Base-by-base conservation (phyloP, 2,797 vertebrate genomes). In the Danio kyathit region DNA sequence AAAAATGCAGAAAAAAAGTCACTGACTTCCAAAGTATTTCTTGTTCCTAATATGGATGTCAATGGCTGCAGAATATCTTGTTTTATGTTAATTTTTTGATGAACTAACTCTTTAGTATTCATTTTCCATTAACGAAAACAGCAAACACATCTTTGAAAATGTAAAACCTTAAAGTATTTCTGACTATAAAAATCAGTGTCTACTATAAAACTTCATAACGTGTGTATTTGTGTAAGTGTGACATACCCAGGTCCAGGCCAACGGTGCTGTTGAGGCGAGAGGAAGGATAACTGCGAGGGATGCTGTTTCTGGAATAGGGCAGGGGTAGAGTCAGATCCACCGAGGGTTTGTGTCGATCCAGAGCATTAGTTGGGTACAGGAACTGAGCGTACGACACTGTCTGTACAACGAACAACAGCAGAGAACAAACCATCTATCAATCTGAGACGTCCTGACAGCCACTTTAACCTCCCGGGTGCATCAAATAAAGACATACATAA, bases 381-480 rank as follows among this genome's bases (percentile, higher is more conserved):
- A 98, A 97, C 91, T 95, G 95, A 82, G 98, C 97, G 21, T 99
- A 99, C 4, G 98, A 99, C 81, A 99, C 96, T 0, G 97, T 96
- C 98, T 99, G 86, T 83, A 84, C 85, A 64, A 84, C 43, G 72
- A 38, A 83, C 48, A 29, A 52, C 56, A 41, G 65, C 16, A 81
- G 7, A 29, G 14, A 56, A 19, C 21, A 54, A 74, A n/a, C n/a
- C 1, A 5, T 38, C 64, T n/a, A n/a, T 71, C 67, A 63, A 46
- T 6, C n/a, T 16, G 77, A 70, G 5, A 60, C 10, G 49, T 19
- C 16, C 21, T 41, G 29, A 79, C 65, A 70, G n/a, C 5, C 5
- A 16, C 16, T 48, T 48, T 77, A 10, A 56, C 51, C 51, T 38
- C 14, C 49, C 17, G 66, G 46, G 9, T n/a, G 13, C 1, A 43